Evolutionary conservation across 2,113 vertebrate genomes (phyloP).

Genomic region (Phalacrocorax brasilianus): DNA sequence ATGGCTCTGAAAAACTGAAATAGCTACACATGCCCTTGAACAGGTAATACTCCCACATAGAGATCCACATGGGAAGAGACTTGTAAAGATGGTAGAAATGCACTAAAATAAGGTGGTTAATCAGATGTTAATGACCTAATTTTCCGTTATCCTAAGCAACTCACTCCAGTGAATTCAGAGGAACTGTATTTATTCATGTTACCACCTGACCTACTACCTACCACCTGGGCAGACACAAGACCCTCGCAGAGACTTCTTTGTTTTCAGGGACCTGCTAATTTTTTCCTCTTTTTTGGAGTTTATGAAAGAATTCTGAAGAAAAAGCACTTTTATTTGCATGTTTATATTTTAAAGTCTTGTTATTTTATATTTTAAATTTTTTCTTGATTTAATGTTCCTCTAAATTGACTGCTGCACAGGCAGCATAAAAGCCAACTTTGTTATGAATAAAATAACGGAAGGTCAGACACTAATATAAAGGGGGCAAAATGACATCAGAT

Average conservation of each 20-base stretch:
- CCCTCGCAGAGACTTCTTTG: neutral
- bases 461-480: conserved; percentile 45
- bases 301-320: neutral
- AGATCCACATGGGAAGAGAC: neutral
- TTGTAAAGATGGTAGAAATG: neutral
- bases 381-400: neutral
- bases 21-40: neutral
- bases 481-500: conserved; percentile 53
- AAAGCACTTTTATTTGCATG: neutral
- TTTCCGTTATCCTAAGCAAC: neutral
- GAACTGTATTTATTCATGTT: neutral
- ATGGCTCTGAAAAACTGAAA: neutral
- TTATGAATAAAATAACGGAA: conserved; percentile 57
- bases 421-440: neutral
- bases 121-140: neutral
- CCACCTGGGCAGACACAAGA: neutral
- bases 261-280: neutral
- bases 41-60: fast-evolving
- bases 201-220: neutral
- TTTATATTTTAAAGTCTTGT: neutral
- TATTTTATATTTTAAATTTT: conserved; percentile 26
- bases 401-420: conserved; percentile 3
- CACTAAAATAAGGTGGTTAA: neutral
- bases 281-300: neutral
- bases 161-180: neutral